Base-by-base conservation (phyloP, 2,113 vertebrate genomes). In the Electrona antarctica region DNA sequence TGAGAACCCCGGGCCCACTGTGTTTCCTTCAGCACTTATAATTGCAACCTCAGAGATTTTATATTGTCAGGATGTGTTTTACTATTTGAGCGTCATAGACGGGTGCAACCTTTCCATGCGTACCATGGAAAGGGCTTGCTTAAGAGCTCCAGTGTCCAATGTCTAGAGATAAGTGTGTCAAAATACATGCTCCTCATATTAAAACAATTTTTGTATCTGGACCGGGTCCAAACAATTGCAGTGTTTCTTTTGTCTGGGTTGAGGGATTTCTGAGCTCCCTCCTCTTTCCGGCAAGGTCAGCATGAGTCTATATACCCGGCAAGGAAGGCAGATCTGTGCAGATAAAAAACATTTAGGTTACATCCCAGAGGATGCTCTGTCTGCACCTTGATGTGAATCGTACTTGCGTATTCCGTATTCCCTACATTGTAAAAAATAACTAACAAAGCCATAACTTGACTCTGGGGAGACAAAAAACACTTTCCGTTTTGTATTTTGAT, bases 341-440 rank as follows among this genome's bases (percentile, higher is more conserved):
- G 80, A 85, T 85, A 73, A 81, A 33, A 80, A 84, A 82, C 79
- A 85, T 88, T 84, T 83, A 80, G 86, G 83, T 87, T 85, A 84
- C 70, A 60, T 88, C 86, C 87, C 81, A 8, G 52, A 64, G 81
- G 85, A 89, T 13, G 73, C 8, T 68, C 66, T 77, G 67, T 68
- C 66, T 77, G 67, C 80, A 66, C 64, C 64, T 63, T 49, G 61
- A 70, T 68, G 79, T 74, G 60, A 84, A 75, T 72, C 68, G 73
- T 63, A 65, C 72, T 79, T 77, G 51, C 55, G 41, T n/a, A n/a
- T n/a, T n/a, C 80, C 78, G 73, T 74, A 47, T 83, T 85, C 68
- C 56, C 70, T 64, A 58, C 64, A 48, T 29, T 77, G 51, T 80
- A 65, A 74, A 77, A 51, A 77, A 14, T 13, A 11, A 21, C 64